phyloP scores from a whole-genome alignment of 2,797 vertebrate genomes.

The Myiothlypis chrysogaster region DNA sequence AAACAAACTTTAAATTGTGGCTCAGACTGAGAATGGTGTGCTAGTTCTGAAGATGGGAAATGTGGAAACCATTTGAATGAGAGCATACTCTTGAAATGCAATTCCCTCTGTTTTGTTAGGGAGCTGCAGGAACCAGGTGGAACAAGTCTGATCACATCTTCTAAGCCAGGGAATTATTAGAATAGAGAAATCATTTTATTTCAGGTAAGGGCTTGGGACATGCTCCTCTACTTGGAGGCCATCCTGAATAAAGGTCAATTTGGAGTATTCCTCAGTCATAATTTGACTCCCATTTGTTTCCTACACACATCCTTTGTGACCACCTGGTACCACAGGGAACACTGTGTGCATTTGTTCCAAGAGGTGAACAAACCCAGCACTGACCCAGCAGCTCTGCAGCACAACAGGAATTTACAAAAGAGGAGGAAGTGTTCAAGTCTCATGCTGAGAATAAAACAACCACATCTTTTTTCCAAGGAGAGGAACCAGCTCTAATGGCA shows the following conservation, averaged over 20 bases:
- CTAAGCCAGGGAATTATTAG: not conserved
- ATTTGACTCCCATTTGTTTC: not conserved
- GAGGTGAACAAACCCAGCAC: not conserved
- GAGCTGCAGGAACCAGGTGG: not conserved
- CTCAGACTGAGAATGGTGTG: not conserved
- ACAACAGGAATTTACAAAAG: not conserved
- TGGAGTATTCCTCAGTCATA: not conserved
- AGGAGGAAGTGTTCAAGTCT: not conserved
- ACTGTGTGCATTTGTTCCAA: not conserved
- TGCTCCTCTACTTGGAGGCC: accelerated
- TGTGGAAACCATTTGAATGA: not conserved
- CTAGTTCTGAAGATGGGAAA: not conserved
- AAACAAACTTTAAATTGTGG: not conserved
- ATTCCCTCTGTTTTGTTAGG: not conserved
- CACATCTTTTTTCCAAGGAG: not conserved
- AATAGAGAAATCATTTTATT: not conserved
- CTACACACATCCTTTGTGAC: not conserved
- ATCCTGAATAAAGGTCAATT: not conserved
- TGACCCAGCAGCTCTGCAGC: not conserved
- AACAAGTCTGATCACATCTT: not conserved
- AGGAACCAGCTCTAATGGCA: not conserved
- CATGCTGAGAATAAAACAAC: not conserved
- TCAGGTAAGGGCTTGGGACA: not conserved
- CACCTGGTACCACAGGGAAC: accelerated
- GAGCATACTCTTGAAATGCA: not conserved